phyloP scores from a whole-genome alignment of 30 jellyfish, hydroid and myxozoan species.

The Phacellophora camtschatica region DNA sequence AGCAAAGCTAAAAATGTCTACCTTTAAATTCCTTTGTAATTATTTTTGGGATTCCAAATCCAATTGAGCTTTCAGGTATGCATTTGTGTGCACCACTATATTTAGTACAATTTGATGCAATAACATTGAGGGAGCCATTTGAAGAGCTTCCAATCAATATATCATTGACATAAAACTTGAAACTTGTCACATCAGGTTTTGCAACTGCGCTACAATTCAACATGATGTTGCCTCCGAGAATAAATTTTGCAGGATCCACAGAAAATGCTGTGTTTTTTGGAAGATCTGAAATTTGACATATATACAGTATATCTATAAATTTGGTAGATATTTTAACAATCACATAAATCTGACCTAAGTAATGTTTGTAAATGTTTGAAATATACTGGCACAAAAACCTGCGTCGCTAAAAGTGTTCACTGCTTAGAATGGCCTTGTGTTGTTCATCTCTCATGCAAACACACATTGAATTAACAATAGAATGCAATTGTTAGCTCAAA shows the following conservation, averaged over 20 bases:
- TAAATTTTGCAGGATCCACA: background rate
- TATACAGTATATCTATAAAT: no score
- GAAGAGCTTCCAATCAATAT: constrained; percentile 13
- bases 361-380: no score
- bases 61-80: constrained; percentile 1
- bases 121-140: background rate
- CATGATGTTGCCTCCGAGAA: background rate
- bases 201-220: background rate
- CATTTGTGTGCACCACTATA: constrained; percentile 9
- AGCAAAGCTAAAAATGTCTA: no score
- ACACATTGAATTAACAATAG: no score
- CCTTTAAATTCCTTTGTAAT: background rate
- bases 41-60: background rate
- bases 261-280: background rate
- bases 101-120: background rate
- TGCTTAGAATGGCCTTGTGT: no score
- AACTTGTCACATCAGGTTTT: background rate
- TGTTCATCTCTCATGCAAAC: no score
- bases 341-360: no score
- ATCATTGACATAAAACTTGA: background rate
- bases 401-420: no score
- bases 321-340: no score
- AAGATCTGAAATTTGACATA: background rate
- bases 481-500: no score
- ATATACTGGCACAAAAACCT: no score